Conservation (phyloP, 1,140 invertebrate genomes). For the Cyclina sinensis region DNA sequence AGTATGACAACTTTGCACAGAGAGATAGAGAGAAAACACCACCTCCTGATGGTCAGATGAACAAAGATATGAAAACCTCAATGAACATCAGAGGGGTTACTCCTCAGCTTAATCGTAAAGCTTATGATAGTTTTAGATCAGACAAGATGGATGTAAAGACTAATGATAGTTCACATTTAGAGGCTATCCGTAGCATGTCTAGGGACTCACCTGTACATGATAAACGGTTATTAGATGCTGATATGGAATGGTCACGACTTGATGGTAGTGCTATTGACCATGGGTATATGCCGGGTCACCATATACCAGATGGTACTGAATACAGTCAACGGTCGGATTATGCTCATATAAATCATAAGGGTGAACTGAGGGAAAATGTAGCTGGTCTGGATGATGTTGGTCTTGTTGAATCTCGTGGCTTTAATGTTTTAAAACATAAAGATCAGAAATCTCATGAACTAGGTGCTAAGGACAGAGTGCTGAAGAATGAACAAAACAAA, state of each 20-base stretch:
- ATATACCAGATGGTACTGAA: conserved; percentile 65
- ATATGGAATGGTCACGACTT: conserved; percentile 5
- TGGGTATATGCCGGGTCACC: conserved; percentile 63
- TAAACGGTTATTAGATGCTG: not conserved
- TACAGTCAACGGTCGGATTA: conserved; percentile 64
- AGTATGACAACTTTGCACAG: not conserved
- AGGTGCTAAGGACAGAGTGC: not conserved
- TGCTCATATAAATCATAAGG: conserved; percentile 63
- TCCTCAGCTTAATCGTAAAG: not conserved
- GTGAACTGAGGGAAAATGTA: conserved; percentile 54
- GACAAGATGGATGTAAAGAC: not conserved
- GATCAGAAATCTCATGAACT: not conserved
- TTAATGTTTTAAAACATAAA: conserved; percentile 53
- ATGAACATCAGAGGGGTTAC: conserved; percentile 7
- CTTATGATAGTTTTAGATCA: not conserved
- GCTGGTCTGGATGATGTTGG: conserved; percentile 58
- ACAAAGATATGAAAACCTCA: not conserved
- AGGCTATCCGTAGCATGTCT: not conserved
- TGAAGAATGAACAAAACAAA: not conserved
- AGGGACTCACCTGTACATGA: conserved; percentile 27
- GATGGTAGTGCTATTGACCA: conserved; percentile 43
- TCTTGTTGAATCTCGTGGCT: conserved; percentile 59
- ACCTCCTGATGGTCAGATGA: conserved; percentile 36
- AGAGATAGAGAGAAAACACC: conserved; percentile 45
- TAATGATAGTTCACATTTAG: not conserved